phyloP scores from a whole-genome alignment of 2,888 invertebrate genomes.

The Andrena bicolor region DNA sequence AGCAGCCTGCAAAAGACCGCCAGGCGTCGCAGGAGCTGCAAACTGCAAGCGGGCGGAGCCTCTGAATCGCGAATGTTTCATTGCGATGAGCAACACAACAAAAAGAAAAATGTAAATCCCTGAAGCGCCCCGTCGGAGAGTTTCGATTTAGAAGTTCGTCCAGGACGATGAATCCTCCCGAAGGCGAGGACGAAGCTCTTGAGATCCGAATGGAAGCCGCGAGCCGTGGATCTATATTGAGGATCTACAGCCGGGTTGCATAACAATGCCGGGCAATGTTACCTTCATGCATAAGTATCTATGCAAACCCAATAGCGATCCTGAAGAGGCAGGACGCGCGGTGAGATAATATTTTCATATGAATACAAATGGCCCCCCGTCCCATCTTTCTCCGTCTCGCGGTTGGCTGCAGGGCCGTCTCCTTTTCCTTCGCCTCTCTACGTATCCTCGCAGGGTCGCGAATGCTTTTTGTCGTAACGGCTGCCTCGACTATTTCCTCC shows the following conservation, averaged over 20 bases:
- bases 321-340: slow-evolving; percentile 74
- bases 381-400: slow-evolving; percentile 37
- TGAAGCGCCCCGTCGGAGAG: slow-evolving; percentile 4
- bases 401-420: slow-evolving; percentile 31
- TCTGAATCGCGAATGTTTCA: background rate
- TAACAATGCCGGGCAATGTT: slow-evolving; percentile 79
- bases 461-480: slow-evolving; percentile 71
- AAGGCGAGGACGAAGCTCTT: slow-evolving; percentile 69
- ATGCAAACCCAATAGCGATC: slow-evolving; percentile 80
- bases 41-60: slow-evolving; percentile 19
- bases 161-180: slow-evolving; percentile 57
- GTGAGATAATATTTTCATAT: slow-evolving; percentile 78
- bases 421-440: slow-evolving; percentile 24
- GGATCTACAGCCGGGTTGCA: slow-evolving; percentile 77
- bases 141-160: slow-evolving; percentile 60
- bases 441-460: slow-evolving; percentile 67
- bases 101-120: slow-evolving; percentile 46
- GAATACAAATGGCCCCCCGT: slow-evolving; percentile 76
- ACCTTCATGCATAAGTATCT: slow-evolving; percentile 79
- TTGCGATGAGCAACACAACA: slow-evolving; percentile 14
- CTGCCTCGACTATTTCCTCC: slow-evolving; percentile 69
- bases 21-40: too few species aligned
- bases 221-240: slow-evolving; percentile 75
- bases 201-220: slow-evolving; percentile 72
- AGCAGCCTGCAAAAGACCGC: too few species aligned